These are phyloP conservation scores for Phyllostomus discolor DNA, from an alignment of 2,113 vertebrate species.

Conservation along the genomic window DNA sequence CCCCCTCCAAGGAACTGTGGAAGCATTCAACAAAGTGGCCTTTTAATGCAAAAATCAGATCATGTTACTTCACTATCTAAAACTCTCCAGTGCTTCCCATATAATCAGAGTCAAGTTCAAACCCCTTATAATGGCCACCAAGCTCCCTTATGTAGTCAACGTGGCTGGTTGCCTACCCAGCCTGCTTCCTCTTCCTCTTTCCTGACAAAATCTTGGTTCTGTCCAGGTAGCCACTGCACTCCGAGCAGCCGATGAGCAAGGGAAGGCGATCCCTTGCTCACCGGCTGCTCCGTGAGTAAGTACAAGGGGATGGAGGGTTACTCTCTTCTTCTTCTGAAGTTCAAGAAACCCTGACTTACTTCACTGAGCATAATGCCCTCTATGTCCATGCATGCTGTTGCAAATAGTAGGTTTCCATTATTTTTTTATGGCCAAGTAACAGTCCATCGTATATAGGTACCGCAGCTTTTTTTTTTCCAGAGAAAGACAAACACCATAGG, in stretches of 20 bases:
- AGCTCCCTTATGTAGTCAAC: background rate
- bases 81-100: background rate
- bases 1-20: background rate
- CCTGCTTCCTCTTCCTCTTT: background rate
- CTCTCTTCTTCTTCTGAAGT: background rate
- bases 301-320: background rate
- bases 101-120: background rate
- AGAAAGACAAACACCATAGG: background rate
- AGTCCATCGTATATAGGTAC: background rate
- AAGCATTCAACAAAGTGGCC: constrained; percentile 5
- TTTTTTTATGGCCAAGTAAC: background rate
- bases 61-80: background rate
- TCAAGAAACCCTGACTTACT: background rate
- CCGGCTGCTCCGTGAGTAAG: background rate
- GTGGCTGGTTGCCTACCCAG: background rate
- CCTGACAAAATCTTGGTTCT: background rate
- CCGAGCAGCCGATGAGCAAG: background rate
- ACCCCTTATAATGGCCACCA: background rate
- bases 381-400: background rate
- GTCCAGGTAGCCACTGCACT: background rate
- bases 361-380: background rate
- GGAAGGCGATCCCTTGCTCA: background rate
- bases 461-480: background rate
- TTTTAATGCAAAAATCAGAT: background rate
- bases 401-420: background rate